Conservation (phyloP, 1,140 invertebrate genomes). For the Melitaea cinxia region DNA sequence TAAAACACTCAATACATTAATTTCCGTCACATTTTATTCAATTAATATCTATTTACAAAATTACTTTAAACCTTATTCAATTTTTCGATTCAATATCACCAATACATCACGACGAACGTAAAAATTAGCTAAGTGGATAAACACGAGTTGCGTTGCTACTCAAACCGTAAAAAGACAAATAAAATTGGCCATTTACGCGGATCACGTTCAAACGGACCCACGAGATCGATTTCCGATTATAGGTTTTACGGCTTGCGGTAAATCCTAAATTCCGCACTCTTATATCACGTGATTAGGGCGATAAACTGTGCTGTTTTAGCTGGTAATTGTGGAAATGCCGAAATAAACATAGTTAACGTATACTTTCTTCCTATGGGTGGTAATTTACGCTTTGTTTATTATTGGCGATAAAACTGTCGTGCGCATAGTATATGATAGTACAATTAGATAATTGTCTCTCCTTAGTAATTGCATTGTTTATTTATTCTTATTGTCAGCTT, state of each 20-base stretch:
- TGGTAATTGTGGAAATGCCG: constrained; percentile 11
- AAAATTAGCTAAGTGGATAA: constrained; percentile 24
- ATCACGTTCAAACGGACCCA: constrained; percentile 29
- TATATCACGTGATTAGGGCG: constrained; percentile 32
- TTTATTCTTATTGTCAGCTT: no score
- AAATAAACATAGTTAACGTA: constrained; percentile 1
- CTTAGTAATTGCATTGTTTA: no score
- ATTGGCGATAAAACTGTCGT: neutral
- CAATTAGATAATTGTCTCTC: neutral
- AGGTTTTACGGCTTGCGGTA: constrained; percentile 34
- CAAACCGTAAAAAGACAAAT: constrained; percentile 34
- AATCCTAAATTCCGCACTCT: constrained; percentile 29
- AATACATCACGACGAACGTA: constrained; percentile 17
- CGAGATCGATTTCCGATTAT: constrained; percentile 33
- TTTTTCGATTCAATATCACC: constrained; percentile 7
- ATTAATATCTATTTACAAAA: neutral
- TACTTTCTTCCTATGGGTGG: neutral
- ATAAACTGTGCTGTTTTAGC: constrained; percentile 14
- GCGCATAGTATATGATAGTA: neutral
- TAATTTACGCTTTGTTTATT: neutral
- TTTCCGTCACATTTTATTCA: neutral
- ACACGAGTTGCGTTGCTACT: constrained; percentile 14
- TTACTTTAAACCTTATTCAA: neutral
- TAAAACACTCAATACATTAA: neutral
- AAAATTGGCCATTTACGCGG: constrained; percentile 33